Evolutionary conservation across 1,140 invertebrate genomes (phyloP).

Genomic region (Drosophila kanapiae): DNA sequence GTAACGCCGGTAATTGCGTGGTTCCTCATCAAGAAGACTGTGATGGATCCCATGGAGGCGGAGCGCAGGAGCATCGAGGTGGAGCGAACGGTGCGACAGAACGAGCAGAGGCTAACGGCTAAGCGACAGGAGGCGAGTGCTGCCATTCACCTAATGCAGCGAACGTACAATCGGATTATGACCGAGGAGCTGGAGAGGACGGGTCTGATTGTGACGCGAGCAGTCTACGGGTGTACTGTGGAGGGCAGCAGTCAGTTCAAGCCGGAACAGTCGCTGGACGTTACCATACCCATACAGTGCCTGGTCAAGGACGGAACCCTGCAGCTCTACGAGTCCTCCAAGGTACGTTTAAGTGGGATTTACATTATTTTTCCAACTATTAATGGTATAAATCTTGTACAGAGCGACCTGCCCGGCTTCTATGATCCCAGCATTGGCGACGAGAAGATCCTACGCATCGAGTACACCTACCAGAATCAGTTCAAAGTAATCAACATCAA

Average conservation of each 20-base stretch:
- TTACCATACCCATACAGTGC: conserved; percentile 96
- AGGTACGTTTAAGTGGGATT: conserved; percentile 87
- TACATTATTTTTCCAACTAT: rapidly evolving
- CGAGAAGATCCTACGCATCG: conserved; percentile 94
- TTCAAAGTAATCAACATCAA: conserved; percentile 92
- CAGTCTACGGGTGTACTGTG: conserved; percentile 91
- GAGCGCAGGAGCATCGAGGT: conserved; percentile 91
- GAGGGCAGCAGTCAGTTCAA: conserved; percentile 78
- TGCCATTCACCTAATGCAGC: conserved; percentile 95
- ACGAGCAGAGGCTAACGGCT: conserved; percentile 90
- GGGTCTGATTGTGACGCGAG: conserved; percentile 94
- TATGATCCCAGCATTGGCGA: conserved; percentile 98
- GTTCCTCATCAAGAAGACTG: conserved; percentile 92
- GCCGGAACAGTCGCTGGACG: conserved; percentile 90
- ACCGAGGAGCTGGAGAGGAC: conserved; percentile 91
- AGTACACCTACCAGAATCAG: conserved; percentile 93
- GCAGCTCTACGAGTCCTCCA: conserved; percentile 93
- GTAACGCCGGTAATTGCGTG: conserved; percentile 93
- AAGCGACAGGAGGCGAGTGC: conserved; percentile 93
- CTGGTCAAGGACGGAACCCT: conserved; percentile 96
- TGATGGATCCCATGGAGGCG: conserved; percentile 94
- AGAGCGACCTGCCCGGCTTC: conserved; percentile 98
- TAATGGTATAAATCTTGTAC: conserved; percentile 12
- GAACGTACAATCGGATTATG: conserved; percentile 91
- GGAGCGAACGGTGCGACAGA: conserved; percentile 90